These are phyloP conservation scores for Psittacula cyanocephala DNA, from an alignment of 2,113 vertebrate species.

Conservation along the genomic window DNA sequence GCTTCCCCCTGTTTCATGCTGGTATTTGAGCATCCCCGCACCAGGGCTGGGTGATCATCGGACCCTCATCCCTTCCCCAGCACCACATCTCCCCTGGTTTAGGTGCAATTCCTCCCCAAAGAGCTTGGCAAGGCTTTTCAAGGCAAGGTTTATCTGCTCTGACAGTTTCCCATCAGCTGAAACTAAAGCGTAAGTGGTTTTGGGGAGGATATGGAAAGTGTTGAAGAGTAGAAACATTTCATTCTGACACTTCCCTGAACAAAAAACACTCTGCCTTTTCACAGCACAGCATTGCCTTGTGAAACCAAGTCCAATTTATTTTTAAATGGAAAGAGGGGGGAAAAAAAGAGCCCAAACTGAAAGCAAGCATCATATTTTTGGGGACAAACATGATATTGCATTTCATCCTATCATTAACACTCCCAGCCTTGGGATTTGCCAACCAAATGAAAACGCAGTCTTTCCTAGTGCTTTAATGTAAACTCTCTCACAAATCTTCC, in stretches of 20 bases:
- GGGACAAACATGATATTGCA: background rate
- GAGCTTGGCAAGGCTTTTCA: background rate
- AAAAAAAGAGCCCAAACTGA: background rate
- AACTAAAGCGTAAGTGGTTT: constrained; percentile 39
- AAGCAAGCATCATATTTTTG: constrained; percentile 10
- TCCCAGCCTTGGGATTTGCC: background rate
- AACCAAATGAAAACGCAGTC: background rate
- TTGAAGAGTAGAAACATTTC: constrained; percentile 54
- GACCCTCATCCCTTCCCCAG: background rate
- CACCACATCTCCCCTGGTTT: background rate
- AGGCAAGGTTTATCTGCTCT: constrained; percentile 10
- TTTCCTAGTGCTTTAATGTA: background rate
- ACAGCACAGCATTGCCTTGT: background rate
- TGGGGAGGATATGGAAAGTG: constrained; percentile 15
- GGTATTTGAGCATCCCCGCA: background rate
- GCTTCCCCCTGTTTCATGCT: background rate
- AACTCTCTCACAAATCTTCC: background rate
- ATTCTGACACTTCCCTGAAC: constrained; percentile 37
- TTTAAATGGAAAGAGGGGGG: background rate
- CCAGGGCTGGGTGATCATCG: background rate
- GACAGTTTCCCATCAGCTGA: constrained; percentile 49
- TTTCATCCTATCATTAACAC: background rate
- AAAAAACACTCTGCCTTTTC: constrained; percentile 46
- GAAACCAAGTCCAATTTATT: constrained; percentile 46
- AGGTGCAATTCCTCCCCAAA: background rate